Evolutionary conservation across 2,113 vertebrate species (phyloP).

Genomic region (Sylvilagus bachmani): DNA sequence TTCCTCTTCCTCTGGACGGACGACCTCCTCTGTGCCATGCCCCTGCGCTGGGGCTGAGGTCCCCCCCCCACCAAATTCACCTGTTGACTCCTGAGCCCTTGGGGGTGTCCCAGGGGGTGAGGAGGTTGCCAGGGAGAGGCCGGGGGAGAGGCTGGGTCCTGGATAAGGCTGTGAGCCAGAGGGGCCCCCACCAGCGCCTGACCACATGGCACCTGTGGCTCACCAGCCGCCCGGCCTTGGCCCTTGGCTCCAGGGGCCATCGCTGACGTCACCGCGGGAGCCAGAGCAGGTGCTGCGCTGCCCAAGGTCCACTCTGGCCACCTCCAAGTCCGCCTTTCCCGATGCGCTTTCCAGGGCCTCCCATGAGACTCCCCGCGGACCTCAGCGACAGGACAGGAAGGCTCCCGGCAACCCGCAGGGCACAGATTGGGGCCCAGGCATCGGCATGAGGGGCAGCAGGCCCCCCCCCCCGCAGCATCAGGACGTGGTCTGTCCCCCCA

Average conservation of each 20-base stretch:
- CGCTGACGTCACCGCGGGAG: background rate
- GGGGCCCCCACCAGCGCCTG: background rate
- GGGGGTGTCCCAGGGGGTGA: too few relatives aligned
- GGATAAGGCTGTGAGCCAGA: background rate
- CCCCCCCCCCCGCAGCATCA: too few relatives aligned
- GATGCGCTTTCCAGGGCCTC: fast-evolving
- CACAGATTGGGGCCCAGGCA: too few relatives aligned
- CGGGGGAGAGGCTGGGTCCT: background rate
- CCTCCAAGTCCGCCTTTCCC: fast-evolving
- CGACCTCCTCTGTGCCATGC: too few relatives aligned
- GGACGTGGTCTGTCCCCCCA: too few relatives aligned
- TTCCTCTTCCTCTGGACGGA: too few relatives aligned
- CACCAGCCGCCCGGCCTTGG: background rate
- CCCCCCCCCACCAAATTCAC: too few relatives aligned
- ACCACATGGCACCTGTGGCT: background rate
- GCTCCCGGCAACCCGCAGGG: too few relatives aligned
- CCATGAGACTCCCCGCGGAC: fast-evolving
- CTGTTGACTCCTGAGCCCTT: too few relatives aligned
- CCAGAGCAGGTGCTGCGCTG: background rate
- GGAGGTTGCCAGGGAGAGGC: too few relatives aligned
- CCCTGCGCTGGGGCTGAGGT: too few relatives aligned
- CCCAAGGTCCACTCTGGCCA: fast-evolving
- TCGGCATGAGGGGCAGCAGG: background rate
- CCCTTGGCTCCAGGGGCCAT: background rate
- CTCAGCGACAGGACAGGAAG: background rate